These are phyloP conservation scores for Celastrina argiolus DNA, from an alignment of 2,888 invertebrate genomes.

Conservation along the genomic window DNA sequence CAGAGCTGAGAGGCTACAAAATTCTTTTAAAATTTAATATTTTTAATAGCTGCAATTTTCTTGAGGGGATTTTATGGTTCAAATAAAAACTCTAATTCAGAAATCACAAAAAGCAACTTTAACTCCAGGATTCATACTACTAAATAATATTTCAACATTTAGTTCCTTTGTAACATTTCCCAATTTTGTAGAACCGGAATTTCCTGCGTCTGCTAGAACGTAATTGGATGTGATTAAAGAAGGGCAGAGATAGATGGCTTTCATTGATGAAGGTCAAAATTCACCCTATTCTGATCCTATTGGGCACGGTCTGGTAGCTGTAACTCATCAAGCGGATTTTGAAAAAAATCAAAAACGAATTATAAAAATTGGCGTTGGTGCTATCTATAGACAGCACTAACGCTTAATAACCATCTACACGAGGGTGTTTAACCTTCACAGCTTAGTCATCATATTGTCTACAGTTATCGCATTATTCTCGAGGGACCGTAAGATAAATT, in stretches of 20 bases:
- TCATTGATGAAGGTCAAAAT: neutral
- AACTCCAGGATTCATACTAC: neutral
- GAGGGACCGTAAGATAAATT: neutral
- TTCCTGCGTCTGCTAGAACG: neutral
- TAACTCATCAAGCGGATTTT: neutral
- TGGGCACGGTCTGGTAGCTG: neutral
- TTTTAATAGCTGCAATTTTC: neutral
- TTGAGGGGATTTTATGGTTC: neutral
- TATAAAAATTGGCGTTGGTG: neutral
- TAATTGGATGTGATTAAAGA: conserved; percentile 8
- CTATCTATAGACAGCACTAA: neutral
- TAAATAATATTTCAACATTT: neutral
- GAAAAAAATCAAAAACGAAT: neutral
- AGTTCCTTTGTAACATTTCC: neutral
- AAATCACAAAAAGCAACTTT: neutral
- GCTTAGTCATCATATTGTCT: neutral
- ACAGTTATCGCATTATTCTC: neutral
- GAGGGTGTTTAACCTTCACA: neutral
- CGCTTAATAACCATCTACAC: neutral
- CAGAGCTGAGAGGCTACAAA: neutral
- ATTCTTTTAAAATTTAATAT: neutral
- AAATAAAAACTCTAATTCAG: neutral
- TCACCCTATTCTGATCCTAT: neutral
- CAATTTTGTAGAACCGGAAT: neutral
- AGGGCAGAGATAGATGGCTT: neutral